phyloP scores from a whole-genome alignment of 2,113 vertebrate species.

The Rhizomys pruinosus region DNA sequence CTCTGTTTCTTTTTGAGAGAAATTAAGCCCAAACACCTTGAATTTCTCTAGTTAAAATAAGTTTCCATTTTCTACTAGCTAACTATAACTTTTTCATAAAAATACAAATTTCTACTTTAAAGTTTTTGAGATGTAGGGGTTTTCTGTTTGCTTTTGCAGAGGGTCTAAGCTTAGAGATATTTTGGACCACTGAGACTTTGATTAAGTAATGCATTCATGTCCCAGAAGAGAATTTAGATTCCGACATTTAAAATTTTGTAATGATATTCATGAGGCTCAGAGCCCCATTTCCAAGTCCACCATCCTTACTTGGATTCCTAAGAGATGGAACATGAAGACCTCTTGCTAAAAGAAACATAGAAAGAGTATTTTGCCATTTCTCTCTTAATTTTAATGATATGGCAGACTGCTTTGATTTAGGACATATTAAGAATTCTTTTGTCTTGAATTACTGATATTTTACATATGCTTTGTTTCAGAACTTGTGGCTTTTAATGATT shows the following conservation, averaged over 20 bases:
- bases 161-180: conserved; percentile 32
- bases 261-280: conserved; percentile 1
- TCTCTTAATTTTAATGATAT: conserved; percentile 58
- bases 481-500: conserved; percentile 52
- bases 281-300: background rate
- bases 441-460: conserved; percentile 60
- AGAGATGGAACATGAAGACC: conserved; percentile 24
- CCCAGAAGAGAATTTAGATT: conserved; percentile 28
- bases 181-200: background rate
- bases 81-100: conserved; percentile 15
- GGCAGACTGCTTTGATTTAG: conserved; percentile 59
- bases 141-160: background rate
- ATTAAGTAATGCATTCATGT: background rate
- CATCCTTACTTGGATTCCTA: background rate
- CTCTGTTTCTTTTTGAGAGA: background rate
- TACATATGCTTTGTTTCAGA: conserved; percentile 68
- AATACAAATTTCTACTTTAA: conserved; percentile 27
- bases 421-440: conserved; percentile 37
- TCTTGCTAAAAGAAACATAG: conserved; percentile 13
- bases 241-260: background rate
- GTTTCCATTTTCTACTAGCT: background rate
- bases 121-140: background rate
- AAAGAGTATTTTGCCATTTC: conserved; percentile 56
- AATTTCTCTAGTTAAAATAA: background rate
- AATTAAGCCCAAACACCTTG: background rate